A percentile compares a stretch with the other conserved stretches of the same genome.
Conservation (phyloP, 2,888 invertebrate genomes). For the Nemotelus pantherinus region DNA sequence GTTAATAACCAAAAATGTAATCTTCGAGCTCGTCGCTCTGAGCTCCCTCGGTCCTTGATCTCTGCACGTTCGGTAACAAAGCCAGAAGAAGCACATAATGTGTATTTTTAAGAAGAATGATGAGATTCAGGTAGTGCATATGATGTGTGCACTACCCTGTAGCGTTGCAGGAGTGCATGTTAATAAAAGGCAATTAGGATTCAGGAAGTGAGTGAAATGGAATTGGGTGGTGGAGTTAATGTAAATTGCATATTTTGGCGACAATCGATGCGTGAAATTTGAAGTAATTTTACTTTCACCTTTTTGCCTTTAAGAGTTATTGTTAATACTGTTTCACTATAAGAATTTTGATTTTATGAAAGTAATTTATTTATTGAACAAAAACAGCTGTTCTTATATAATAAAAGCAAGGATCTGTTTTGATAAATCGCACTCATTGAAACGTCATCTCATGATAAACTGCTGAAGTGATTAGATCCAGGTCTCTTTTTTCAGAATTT, state of each 20-base stretch:
- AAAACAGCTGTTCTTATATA: too few relatives aligned
- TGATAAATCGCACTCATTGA: too few relatives aligned
- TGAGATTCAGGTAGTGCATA: not conserved
- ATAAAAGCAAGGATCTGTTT: too few relatives aligned
- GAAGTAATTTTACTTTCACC: too few relatives aligned
- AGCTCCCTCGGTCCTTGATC: constrained; percentile 35
- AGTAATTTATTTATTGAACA: too few relatives aligned
- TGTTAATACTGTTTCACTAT: too few relatives aligned
- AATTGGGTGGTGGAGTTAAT: not conserved
- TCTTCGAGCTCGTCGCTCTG: constrained; percentile 49
- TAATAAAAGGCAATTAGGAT: constrained; percentile 24
- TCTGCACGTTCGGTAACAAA: not conserved
- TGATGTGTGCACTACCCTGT: not conserved
- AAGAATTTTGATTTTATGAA: too few relatives aligned
- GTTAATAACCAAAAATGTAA: constrained; percentile 52
- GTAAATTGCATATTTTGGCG: constrained; percentile 9
- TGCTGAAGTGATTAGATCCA: too few relatives aligned
- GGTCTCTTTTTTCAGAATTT: too few relatives aligned
- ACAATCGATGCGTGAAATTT: not conserved
- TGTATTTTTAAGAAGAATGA: not conserved
- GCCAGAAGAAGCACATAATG: too few relatives aligned
- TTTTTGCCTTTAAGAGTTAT: too few relatives aligned
- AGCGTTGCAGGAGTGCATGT: constrained; percentile 15
- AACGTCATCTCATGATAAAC: too few relatives aligned
- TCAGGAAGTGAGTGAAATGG: not conserved